Percentiles rank a stretch among this genome's conserved stretches.
These are phyloP conservation scores for Channa striata DNA, from an alignment of 2,797 vertebrate species.

Conservation along the genomic window DNA sequence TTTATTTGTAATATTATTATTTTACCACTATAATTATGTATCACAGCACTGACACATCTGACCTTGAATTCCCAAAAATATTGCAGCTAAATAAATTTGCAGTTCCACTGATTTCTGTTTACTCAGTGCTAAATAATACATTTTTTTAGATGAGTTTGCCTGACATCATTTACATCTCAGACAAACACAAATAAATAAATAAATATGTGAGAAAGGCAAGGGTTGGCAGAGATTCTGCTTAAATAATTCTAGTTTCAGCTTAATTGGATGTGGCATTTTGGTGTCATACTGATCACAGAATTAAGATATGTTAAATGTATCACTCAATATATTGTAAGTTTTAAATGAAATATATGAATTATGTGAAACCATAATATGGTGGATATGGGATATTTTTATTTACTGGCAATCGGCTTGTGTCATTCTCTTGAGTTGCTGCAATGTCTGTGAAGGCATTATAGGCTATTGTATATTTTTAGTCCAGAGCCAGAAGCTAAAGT, in stretches of 20 bases:
- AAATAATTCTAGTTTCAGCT: neutral
- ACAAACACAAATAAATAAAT: neutral
- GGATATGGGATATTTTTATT: conserved; percentile 34
- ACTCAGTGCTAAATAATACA: neutral
- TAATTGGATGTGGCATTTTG: neutral
- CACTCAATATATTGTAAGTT: neutral
- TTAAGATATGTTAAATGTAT: neutral
- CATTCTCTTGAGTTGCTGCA: neutral
- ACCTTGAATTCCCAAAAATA: conserved; percentile 15
- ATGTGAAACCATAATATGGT: neutral
- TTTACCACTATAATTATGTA: neutral
- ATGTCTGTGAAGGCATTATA: conserved; percentile 31
- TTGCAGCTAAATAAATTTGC: neutral
- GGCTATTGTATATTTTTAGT: conserved; percentile 39
- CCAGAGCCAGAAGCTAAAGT: conserved; percentile 24
- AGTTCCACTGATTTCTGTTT: neutral
- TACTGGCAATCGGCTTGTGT: conserved; percentile 21
- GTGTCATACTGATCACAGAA: conserved; percentile 10
- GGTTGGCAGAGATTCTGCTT: neutral
- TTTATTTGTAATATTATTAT: too few relatives aligned
- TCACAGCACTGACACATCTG: neutral
- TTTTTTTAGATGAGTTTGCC: neutral
- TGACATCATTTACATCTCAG: neutral
- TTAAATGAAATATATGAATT: conserved; percentile 1
- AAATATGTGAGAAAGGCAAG: neutral